Conservation (phyloP, 2,888 invertebrate species). For the Choristoneura rosaceana region DNA sequence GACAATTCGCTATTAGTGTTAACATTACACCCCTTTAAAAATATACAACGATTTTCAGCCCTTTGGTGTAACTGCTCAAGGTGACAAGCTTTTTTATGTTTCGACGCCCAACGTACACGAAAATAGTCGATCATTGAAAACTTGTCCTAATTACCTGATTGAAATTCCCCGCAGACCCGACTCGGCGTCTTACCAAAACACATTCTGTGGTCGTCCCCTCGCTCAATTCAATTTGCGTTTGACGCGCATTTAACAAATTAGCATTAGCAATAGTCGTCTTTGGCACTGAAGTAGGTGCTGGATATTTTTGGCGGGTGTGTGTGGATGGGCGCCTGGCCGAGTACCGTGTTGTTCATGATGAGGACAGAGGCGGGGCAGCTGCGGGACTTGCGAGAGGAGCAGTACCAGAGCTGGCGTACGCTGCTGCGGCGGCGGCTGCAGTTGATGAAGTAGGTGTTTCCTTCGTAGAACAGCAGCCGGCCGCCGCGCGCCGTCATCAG, state of each 20-base stretch:
- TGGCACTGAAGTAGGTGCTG: slow-evolving; percentile 39
- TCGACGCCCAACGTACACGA: not conserved
- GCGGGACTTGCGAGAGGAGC: slow-evolving; percentile 68
- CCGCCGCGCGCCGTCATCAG: slow-evolving; percentile 64
- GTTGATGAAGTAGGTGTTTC: slow-evolving; percentile 71
- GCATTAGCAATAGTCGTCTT: slow-evolving; percentile 26
- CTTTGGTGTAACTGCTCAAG: not conserved
- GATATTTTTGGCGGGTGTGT: slow-evolving; percentile 68
- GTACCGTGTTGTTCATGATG: slow-evolving; percentile 61
- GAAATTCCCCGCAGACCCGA: slow-evolving; percentile 28
- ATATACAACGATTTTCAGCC: slow-evolving; percentile 13
- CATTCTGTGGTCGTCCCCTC: slow-evolving; percentile 20
- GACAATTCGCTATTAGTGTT: not conserved
- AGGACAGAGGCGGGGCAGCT: slow-evolving; percentile 66
- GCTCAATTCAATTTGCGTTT: slow-evolving; percentile 28
- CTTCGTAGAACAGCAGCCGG: slow-evolving; percentile 65
- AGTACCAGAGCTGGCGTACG: slow-evolving; percentile 67
- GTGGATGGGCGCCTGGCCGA: slow-evolving; percentile 63
- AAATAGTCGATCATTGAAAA: slow-evolving; percentile 9
- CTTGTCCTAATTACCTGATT: slow-evolving; percentile 19
- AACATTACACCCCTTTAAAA: not conserved
- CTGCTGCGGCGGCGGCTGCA: slow-evolving; percentile 59
- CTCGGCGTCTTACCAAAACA: slow-evolving; percentile 20
- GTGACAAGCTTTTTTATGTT: not conserved
- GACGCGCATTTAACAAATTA: slow-evolving; percentile 24